phyloP scores from a whole-genome alignment of 2,113 vertebrate species.

The cattle (Bos taurus) region DNA sequence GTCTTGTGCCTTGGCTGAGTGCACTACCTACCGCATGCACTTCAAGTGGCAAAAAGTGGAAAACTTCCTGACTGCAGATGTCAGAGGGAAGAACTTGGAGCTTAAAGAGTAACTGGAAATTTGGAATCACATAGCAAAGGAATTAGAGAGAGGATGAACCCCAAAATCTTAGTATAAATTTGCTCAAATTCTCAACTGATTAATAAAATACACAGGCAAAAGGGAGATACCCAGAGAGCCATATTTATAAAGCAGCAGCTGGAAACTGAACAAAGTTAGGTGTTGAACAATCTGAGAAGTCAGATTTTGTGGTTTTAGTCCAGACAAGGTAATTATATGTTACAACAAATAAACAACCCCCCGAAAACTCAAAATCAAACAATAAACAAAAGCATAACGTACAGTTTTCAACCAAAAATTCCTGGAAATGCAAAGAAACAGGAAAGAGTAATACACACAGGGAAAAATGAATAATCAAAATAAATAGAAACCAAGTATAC shows the following conservation, averaged over 20 bases:
- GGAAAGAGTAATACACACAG: neutral
- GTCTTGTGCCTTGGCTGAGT: neutral
- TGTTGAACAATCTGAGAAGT: neutral
- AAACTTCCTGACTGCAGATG: neutral
- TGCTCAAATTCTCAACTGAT: neutral
- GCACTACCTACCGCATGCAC: neutral
- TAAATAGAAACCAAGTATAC: neutral
- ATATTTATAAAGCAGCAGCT: neutral
- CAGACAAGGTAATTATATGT: neutral
- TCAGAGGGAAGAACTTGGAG: neutral
- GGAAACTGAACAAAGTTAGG: neutral
- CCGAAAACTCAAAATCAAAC: neutral
- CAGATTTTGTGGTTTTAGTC: neutral
- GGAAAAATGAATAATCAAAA: neutral
- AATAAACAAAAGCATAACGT: neutral
- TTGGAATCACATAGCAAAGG: neutral
- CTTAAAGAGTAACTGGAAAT: neutral
- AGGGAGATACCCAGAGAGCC: neutral
- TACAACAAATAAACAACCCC: neutral
- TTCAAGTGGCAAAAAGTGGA: neutral
- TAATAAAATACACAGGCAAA: neutral
- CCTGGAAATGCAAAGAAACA: neutral
- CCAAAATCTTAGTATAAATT: neutral
- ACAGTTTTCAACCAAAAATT: neutral
- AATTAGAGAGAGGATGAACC: neutral